Percentiles rank a stretch among this genome's conserved stretches.
These are phyloP conservation scores for Thamnaconus septentrionalis DNA, from an alignment of 2,113 vertebrate species.

Conservation along the genomic window DNA sequence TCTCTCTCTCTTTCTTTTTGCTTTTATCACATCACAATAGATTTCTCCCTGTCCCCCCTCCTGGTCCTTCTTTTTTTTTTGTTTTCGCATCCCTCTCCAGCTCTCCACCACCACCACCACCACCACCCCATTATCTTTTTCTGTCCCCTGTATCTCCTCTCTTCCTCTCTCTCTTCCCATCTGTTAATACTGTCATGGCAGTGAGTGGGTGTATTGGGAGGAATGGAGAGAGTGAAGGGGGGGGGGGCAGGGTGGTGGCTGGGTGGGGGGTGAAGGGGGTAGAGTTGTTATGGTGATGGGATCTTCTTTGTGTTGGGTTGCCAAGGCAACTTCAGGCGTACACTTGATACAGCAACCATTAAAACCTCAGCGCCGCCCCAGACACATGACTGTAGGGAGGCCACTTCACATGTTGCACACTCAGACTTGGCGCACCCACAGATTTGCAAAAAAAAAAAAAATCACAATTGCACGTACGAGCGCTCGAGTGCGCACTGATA, in stretches of 20 bases:
- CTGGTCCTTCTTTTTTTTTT: slow-evolving; percentile 21
- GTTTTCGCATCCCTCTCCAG: slow-evolving; percentile 6
- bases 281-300: slow-evolving; percentile 75
- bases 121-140: background rate
- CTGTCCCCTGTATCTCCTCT: background rate
- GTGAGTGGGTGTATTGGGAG: slow-evolving; percentile 55
- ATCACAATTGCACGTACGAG: slow-evolving; percentile 15
- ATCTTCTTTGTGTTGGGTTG: slow-evolving; percentile 73
- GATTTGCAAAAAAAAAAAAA: slow-evolving; percentile 3
- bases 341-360: slow-evolving; percentile 59
- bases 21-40: slow-evolving; percentile 2
- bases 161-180: slow-evolving; percentile 38
- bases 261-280: slow-evolving; percentile 29
- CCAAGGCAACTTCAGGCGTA: slow-evolving; percentile 72
- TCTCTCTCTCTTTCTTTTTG: background rate
- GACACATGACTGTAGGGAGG: slow-evolving; percentile 59
- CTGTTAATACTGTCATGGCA: slow-evolving; percentile 48
- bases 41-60: slow-evolving; percentile 13
- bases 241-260: slow-evolving; percentile 21
- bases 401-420: slow-evolving; percentile 54
- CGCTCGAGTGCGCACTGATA: too few relatives aligned
- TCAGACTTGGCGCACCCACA: slow-evolving; percentile 44
- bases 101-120: slow-evolving; percentile 7
- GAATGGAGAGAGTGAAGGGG: slow-evolving; percentile 24
- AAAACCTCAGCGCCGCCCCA: slow-evolving; percentile 37